Conservation (phyloP, 2,888 invertebrate genomes). For the Petrolisthes manimaculis region DNA sequence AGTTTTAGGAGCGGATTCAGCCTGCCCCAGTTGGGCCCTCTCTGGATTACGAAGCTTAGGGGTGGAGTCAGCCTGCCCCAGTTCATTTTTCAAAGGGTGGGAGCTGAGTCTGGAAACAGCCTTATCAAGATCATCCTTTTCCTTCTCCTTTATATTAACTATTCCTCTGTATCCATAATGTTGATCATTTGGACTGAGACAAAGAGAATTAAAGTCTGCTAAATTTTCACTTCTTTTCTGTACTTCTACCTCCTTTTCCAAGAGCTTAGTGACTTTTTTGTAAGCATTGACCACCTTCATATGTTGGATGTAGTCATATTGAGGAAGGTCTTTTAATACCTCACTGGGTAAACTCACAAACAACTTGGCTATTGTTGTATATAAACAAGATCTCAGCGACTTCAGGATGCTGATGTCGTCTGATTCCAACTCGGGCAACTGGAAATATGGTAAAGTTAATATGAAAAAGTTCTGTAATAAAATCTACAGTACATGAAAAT, state of each 20-base stretch:
- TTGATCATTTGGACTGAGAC: slow-evolving; percentile 46
- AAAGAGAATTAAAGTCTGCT: not conserved
- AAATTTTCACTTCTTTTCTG: not conserved
- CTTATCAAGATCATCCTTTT: not conserved
- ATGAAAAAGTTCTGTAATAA: not conserved
- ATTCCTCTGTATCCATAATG: slow-evolving; percentile 19
- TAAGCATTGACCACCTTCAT: slow-evolving; percentile 48
- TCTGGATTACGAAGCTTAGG: too few species aligned
- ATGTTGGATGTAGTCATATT: slow-evolving; percentile 46
- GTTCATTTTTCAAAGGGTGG: not conserved
- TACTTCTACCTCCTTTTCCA: slow-evolving; percentile 28
- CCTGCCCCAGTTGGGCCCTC: too few species aligned
- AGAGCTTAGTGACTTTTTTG: slow-evolving; percentile 40
- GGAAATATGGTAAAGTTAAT: slow-evolving; percentile 1
- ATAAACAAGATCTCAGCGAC: slow-evolving; percentile 20
- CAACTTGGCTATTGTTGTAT: slow-evolving; percentile 46
- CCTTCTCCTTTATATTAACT: not conserved
- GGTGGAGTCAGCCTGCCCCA: not conserved
- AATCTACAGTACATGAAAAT: not conserved
- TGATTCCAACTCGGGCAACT: slow-evolving; percentile 53
- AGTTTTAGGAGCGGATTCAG: too few species aligned
- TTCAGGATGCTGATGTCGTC: slow-evolving; percentile 38
- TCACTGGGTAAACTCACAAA: slow-evolving; percentile 37
- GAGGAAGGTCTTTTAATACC: slow-evolving; percentile 14
- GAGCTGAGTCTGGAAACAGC: not conserved